Evolutionary conservation across 2,888 invertebrate genomes (phyloP).

Genomic region (Orchesellides sinensis): DNA sequence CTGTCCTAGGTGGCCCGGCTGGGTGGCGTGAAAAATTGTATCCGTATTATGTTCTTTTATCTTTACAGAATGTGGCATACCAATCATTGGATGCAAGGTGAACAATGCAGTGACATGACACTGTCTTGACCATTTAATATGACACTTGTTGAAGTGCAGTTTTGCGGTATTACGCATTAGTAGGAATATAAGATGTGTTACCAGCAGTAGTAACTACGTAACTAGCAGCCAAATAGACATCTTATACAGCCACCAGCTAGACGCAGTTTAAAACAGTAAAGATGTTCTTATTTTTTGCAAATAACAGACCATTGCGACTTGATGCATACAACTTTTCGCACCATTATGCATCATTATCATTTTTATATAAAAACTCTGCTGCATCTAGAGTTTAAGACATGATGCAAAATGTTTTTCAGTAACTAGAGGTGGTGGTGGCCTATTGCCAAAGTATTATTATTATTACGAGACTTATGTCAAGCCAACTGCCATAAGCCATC

Average conservation of each 20-base stretch:
- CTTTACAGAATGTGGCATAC: background rate
- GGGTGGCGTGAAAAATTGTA: too few relatives aligned
- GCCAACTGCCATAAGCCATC: slow-evolving; percentile 52
- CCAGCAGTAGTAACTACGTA: background rate
- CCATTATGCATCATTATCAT: slow-evolving; percentile 3
- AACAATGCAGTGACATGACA: slow-evolving; percentile 23
- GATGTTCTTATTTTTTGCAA: slow-evolving; percentile 19
- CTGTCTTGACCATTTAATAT: background rate
- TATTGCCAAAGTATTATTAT: slow-evolving; percentile 59
- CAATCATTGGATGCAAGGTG: slow-evolving; percentile 1
- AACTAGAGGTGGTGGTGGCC: slow-evolving; percentile 52
- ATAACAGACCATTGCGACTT: slow-evolving; percentile 12
- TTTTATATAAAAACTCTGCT: background rate
- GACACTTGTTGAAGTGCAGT: slow-evolving; percentile 29
- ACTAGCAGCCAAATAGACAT: too few relatives aligned
- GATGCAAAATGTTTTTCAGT: background rate
- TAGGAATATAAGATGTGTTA: too few relatives aligned
- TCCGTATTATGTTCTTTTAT: too few relatives aligned
- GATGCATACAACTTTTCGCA: slow-evolving; percentile 6
- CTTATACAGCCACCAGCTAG: slow-evolving; percentile 5
- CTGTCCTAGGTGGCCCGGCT: slow-evolving; percentile 8
- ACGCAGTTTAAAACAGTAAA: slow-evolving; percentile 2
- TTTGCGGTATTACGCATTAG: background rate
- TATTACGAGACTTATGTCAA: slow-evolving; percentile 46
- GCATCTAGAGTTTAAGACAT: background rate